Base-by-base conservation (phyloP, 2,797 vertebrate species). In the Cetoscarus ocellatus region DNA sequence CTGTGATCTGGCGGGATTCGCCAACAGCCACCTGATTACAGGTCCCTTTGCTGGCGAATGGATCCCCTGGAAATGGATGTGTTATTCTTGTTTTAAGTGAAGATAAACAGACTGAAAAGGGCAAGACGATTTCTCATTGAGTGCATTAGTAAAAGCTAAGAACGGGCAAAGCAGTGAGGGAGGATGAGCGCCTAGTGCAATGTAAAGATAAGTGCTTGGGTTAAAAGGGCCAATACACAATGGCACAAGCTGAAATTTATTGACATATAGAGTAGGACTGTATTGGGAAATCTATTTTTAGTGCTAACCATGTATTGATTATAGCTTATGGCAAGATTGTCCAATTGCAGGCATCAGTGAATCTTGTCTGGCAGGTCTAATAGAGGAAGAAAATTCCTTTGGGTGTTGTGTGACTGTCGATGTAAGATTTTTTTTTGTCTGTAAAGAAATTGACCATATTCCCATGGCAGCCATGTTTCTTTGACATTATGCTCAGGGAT, bases 271-370 rank as follows among this genome's bases (percentile, higher is more conserved):
- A 1, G 34, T 17, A 63, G 17, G 70, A 65, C 57, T 68, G 56
- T 47, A 58, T 73, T 52, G 59, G 48, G 70, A 70, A 79, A 85
- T 84, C 64, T 67, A 90, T 84, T 86, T 83, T 76, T 73, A 79
- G 64, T 63, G 63, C 52, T 73, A 76, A 79, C 59, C 49, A 61
- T 40, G 11, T 87, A 91, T 90, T 88, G 87, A 91, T 91, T 86
- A 85, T 80, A 91, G 81, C 71, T 91, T 83, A 87, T 82, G 79
- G 79, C 64, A 61, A 72, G 76, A 90, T 88, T 86, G 70, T 42
- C 64, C 76, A 51, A 64, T 89, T 90, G 82, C 64, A 59, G 69
- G 45, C 69, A 61, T 86, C 52, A 73, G 57, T 85, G 65, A 75
- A 82, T 73, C 74, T 54, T 53, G 19, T 70, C 61, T 70, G 78